Base-by-base conservation (phyloP, 2,113 vertebrate genomes). In the Bambusicola thoracicus region DNA sequence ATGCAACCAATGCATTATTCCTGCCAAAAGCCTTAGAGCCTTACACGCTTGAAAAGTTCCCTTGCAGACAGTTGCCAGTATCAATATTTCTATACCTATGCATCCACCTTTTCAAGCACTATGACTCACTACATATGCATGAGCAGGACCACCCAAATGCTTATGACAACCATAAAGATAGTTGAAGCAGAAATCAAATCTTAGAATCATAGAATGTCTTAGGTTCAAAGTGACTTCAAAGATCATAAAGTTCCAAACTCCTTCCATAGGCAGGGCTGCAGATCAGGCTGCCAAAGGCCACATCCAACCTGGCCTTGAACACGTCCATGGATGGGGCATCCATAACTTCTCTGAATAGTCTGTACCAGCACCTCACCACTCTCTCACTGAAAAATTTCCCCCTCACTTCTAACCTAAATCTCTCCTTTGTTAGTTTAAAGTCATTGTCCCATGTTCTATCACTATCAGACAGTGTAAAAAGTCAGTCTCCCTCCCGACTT, bases 61-160 rank as follows among this genome's bases (percentile, higher is more conserved):
- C 19, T 82, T 58, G 19, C 19, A 90, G 63, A 13, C 10, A 10
- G 13, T 59, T 72, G 56, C 46, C 27, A 32, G 10, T 38, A 29
- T 27, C 53, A 79, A 5, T 8, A 24, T 65, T 85, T 66, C 48
- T 80, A 30, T 68, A 49, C 58, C 32, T 63, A 3, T 72, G 24
- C 51, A 81, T 20, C 34, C n/a, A 3, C 12, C 36, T 56, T 78
- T 76, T 81, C n/a, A 73, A 77, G 36, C 6, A 43, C 53, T 13
- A 1, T 0, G 1, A 49, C 24, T 29, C 41, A 58, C 48, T 12
- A 13, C 0, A 0, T 38, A 14, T 0, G 1, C 19, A 29, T 3
- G 12, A 24, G 24, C 25, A 65, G 18, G 16, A 19, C 56, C n/a
- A 77, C 49, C 32, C 14, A 58, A 62, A 62, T 36, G 19, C 36